phyloP scores from a whole-genome alignment of 2,888 invertebrate genomes.

The Scaptomyza reducta region DNA sequence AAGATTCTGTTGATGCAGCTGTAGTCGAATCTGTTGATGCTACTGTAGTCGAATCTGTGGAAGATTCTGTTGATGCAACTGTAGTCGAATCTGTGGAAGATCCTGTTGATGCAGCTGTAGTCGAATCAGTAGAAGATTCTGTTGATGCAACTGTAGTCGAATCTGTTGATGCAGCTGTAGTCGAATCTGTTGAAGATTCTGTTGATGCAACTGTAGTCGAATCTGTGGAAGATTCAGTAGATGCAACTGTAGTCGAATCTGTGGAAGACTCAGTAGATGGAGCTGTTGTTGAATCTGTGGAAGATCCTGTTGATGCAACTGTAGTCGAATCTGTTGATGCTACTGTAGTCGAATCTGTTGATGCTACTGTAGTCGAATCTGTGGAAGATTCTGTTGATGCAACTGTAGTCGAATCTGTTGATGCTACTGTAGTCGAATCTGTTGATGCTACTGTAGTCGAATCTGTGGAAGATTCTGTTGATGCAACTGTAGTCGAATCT shows the following conservation, averaged over 20 bases:
- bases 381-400: not conserved
- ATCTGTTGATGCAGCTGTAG: constrained; percentile 7
- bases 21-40: not conserved
- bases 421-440: not conserved
- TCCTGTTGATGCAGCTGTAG: not conserved
- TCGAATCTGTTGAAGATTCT: constrained; percentile 4
- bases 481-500: not conserved
- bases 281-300: not conserved
- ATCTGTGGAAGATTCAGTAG: constrained; percentile 7
- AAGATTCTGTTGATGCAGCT: not conserved
- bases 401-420: constrained; percentile 2
- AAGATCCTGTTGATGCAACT: too few relatives aligned
- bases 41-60: constrained; percentile 9
- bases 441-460: not conserved
- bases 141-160: not conserved
- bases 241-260: not conserved
- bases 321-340: too few relatives aligned
- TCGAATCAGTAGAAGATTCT: constrained; percentile 2
- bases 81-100: constrained; percentile 9
- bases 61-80: not conserved
- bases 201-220: not conserved
- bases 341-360: too few relatives aligned
- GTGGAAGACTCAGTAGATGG: not conserved
- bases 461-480: not conserved
- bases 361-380: too few relatives aligned